Conservation (phyloP, 2,113 vertebrate species). For the Ammospiza caudacuta region DNA sequence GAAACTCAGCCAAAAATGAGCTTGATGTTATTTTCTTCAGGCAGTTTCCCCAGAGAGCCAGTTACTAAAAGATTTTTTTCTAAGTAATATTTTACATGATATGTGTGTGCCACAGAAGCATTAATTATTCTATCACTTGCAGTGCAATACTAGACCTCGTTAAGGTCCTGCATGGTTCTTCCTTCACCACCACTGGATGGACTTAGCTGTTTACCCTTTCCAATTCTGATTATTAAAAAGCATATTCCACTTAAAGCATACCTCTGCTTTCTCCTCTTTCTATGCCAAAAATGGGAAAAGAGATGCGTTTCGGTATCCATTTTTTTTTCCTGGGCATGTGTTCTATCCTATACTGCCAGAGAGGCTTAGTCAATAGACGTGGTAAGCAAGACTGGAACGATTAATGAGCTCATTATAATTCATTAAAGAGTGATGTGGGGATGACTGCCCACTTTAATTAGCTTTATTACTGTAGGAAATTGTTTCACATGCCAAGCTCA, state of each 20-base stretch:
- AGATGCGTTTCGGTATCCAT: neutral
- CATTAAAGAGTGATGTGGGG: constrained; percentile 76
- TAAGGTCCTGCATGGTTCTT: neutral
- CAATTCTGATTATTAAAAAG: neutral
- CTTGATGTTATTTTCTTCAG: neutral
- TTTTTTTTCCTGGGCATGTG: neutral
- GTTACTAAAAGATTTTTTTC: neutral
- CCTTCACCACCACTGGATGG: neutral
- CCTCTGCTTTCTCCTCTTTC: neutral
- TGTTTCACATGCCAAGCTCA: constrained; percentile 77
- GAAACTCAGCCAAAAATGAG: neutral
- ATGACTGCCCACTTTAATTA: constrained; percentile 82
- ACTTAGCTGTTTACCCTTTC: neutral
- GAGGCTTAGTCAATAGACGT: constrained; percentile 46
- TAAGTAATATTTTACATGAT: neutral
- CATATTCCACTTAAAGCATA: neutral
- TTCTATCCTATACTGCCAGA: neutral
- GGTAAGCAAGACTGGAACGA: constrained; percentile 49
- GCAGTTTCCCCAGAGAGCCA: neutral
- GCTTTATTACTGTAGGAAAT: constrained; percentile 80
- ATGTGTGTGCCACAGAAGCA: neutral
- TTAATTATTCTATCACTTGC: neutral
- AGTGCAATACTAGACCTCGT: neutral
- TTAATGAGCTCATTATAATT: constrained; percentile 82
- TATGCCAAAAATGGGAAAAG: neutral